Conservation (phyloP, 2,888 invertebrate species). For the Rosalia funebris region DNA sequence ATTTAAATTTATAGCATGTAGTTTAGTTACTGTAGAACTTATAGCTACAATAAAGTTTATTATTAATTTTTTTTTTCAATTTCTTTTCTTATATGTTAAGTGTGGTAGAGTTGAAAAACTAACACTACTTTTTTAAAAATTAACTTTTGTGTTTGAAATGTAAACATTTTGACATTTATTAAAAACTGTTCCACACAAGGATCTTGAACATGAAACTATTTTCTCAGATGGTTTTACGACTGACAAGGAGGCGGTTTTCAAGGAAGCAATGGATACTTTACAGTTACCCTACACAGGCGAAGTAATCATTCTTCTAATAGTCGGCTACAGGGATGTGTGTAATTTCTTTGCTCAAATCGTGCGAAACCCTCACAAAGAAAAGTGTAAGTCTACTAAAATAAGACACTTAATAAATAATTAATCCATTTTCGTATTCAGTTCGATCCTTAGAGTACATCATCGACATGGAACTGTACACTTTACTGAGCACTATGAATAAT, state of each 20-base stretch:
- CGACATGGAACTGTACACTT: slow-evolving; percentile 36
- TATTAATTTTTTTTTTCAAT: not conserved
- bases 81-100: not conserved
- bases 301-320: slow-evolving; percentile 43
- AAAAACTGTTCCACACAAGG: too few relatives aligned
- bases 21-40: not conserved
- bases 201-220: slow-evolving; percentile 4
- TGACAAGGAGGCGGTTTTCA: slow-evolving; percentile 44
- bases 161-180: too few relatives aligned
- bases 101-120: too few relatives aligned
- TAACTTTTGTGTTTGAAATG: too few relatives aligned
- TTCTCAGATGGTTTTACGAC: slow-evolving; percentile 53
- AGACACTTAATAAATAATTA: not conserved
- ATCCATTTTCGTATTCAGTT: too few relatives aligned
- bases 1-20: not conserved
- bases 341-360: slow-evolving; percentile 47
- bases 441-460: slow-evolving; percentile 33
- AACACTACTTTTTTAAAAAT: too few relatives aligned
- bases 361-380: slow-evolving; percentile 29
- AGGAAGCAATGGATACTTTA: slow-evolving; percentile 38
- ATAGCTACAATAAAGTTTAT: not conserved
- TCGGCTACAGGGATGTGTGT: slow-evolving; percentile 44
- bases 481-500: slow-evolving; percentile 43
- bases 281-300: slow-evolving; percentile 40
- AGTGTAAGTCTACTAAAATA: slow-evolving; percentile 32